These are phyloP conservation scores for Oligia fasciuncula DNA, from an alignment of 2,888 invertebrate genomes.

Conservation along the genomic window DNA sequence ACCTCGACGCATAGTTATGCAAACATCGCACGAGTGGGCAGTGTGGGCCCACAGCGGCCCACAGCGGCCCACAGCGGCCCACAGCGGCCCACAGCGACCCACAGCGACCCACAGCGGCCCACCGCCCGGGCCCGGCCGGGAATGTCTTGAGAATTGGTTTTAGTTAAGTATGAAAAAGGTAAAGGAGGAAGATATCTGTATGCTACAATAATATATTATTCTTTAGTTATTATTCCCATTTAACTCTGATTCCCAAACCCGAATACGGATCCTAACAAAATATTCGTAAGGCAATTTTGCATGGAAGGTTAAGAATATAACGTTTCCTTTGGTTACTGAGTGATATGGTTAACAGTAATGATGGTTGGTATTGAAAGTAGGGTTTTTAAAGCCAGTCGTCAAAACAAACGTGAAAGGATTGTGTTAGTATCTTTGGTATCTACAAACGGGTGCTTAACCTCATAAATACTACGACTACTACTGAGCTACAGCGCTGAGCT, in stretches of 20 bases:
- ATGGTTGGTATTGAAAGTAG: not conserved
- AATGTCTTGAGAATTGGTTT: conserved; percentile 46
- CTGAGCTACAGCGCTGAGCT: not conserved
- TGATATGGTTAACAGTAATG: not conserved
- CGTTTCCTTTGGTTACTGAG: not conserved
- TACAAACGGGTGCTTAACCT: conserved; percentile 8
- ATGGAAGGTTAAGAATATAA: not conserved
- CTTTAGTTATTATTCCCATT: conserved; percentile 43
- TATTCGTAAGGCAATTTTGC: conserved; percentile 34
- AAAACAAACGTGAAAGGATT: not conserved
- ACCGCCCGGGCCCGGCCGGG: not conserved
- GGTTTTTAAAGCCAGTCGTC: not conserved
- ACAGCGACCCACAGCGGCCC: not conserved
- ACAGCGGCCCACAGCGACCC: not conserved
- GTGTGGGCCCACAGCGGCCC: conserved; percentile 4
- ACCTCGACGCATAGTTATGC: conserved; percentile 65
- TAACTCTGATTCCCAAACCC: conserved; percentile 41
- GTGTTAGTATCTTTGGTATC: not conserved
- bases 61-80: not conserved
- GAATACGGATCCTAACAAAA: conserved; percentile 42
- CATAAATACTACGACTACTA: not conserved
- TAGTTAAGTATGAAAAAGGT: conserved; percentile 60
- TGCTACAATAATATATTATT: conserved; percentile 46
- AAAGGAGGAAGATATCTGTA: conserved; percentile 43
- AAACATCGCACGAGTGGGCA: conserved; percentile 59